Evolutionary conservation across 1,140 invertebrate species (phyloP).

Genomic region (Mylabris phalerata): DNA sequence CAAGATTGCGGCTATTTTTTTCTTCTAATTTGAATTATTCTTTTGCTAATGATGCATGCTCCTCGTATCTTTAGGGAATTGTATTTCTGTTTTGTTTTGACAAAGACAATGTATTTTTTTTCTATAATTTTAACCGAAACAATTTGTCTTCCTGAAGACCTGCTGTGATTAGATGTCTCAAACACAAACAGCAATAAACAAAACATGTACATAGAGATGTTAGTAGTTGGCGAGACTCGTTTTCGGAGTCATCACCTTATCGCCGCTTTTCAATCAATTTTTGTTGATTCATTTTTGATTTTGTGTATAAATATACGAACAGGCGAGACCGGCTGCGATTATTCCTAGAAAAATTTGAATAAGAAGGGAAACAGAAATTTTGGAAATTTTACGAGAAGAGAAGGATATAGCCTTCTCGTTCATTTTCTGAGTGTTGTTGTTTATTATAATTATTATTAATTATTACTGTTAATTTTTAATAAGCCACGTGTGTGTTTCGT

Average conservation of each 20-base stretch:
- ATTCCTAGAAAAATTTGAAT: conserved; percentile 5
- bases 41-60: conserved; percentile 5
- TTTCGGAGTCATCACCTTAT: conserved; percentile 7
- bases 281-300: not conserved
- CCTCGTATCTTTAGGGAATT: conserved; percentile 9
- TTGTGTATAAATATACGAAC: not conserved
- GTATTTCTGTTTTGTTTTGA: not conserved
- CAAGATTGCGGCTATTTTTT: conserved; percentile 26
- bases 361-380: not conserved
- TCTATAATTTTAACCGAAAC: conserved; percentile 9
- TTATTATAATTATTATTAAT: conserved; percentile 10
- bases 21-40: conserved; percentile 1
- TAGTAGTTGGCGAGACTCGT: not conserved
- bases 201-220: conserved; percentile 9
- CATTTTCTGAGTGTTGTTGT: conserved; percentile 33
- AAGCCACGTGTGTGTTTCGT: conserved; percentile 13
- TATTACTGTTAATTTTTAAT: conserved; percentile 2
- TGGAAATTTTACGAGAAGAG: conserved; percentile 18
- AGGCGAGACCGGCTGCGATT: conserved; percentile 19
- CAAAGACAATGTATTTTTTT: conserved; percentile 14
- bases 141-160: conserved; percentile 24
- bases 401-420: conserved; percentile 35
- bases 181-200: not conserved
- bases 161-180: conserved; percentile 31
- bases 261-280: not conserved